Percentiles rank a stretch among this genome's conserved stretches.
Evolutionary conservation across 2,888 invertebrate species (phyloP).

Genomic region (Glaucopsyche alexis): DNA sequence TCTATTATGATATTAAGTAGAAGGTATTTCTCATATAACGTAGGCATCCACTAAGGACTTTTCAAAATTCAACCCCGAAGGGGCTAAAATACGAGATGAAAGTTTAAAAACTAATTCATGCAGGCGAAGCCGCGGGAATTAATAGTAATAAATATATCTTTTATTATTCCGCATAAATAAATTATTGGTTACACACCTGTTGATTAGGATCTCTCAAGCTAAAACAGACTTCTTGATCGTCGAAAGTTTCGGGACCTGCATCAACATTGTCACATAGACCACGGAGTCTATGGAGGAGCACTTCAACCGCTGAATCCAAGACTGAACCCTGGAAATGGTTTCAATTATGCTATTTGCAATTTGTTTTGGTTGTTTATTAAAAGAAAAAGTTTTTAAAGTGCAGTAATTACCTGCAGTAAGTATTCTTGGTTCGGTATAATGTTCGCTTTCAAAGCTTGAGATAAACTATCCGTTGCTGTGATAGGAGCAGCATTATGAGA

Average conservation of each 20-base stretch:
- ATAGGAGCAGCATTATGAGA: constrained; percentile 74
- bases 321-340: constrained; percentile 87
- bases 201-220: constrained; percentile 85
- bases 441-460: constrained; percentile 89
- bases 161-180: not conserved
- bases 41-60: no score
- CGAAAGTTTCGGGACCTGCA: constrained; percentile 93
- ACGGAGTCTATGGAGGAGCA: constrained; percentile 91
- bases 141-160: constrained; percentile 38
- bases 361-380: not conserved
- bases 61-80: no score
- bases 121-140: no score
- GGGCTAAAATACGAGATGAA: no score
- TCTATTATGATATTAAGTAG: no score
- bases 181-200: constrained; percentile 48
- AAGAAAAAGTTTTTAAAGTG: not conserved
- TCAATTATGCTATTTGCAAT: not conserved
- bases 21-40: no score
- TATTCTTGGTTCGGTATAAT: constrained; percentile 97
- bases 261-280: constrained; percentile 97
- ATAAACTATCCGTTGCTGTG: constrained; percentile 87
- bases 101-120: no score
- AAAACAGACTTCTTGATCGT: constrained; percentile 96
- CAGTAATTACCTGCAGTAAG: constrained; percentile 82
- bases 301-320: constrained; percentile 93